A percentile compares a stretch with the other conserved stretches of the same genome.
phyloP scores from a whole-genome alignment of 2,888 invertebrate genomes.

The Papilio demoleus region DNA sequence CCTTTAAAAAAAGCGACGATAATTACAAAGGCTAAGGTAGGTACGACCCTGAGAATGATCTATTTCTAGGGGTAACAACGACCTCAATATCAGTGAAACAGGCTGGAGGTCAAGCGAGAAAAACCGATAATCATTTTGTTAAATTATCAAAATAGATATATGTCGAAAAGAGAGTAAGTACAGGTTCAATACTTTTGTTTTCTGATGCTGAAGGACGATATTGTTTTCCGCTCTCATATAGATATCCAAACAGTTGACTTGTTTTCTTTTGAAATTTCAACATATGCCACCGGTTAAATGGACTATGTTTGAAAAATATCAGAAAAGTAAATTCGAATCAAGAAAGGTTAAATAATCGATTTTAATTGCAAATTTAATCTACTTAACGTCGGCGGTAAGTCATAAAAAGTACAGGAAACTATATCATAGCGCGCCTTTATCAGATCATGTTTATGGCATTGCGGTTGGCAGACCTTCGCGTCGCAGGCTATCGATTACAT shows the following conservation, averaged over 20 bases:
- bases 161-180: not conserved
- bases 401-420: constrained; percentile 33
- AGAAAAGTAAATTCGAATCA: not conserved
- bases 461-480: constrained; percentile 31
- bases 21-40: not conserved
- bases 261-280: not conserved
- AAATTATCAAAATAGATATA: not conserved
- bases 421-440: constrained; percentile 16
- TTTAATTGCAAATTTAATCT: constrained; percentile 24
- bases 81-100: not conserved
- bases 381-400: constrained; percentile 7
- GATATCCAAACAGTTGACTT: too few relatives aligned
- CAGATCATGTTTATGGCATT: constrained; percentile 29
- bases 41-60: not conserved
- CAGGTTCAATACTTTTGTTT: not conserved
- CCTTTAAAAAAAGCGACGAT: too few relatives aligned
- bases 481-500: constrained; percentile 27
- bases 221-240: not conserved
- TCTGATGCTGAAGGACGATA: not conserved
- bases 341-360: constrained; percentile 12
- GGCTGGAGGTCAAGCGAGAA: not conserved
- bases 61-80: constrained; percentile 6
- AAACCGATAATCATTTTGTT: not conserved
- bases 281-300: not conserved
- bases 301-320: not conserved